Evolutionary conservation across 2,888 invertebrate species (phyloP), one percentile per base, ranked within the genome.

Genomic region (Phlogophora meticulosa): DNA sequence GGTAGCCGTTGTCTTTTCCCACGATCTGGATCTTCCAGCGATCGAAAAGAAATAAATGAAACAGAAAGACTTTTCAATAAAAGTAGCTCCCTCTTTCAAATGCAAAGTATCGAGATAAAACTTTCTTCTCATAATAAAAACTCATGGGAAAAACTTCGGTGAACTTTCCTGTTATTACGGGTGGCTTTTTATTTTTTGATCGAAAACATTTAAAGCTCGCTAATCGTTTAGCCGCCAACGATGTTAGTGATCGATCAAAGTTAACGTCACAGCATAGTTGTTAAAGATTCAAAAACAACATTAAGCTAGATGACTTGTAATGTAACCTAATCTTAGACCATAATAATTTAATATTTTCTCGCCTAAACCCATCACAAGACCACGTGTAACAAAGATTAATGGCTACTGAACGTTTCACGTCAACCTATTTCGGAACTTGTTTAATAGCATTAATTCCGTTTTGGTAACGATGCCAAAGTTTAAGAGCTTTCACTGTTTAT

Each of bases 381-480:
- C 46, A 66, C 52, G 45, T 59, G 58, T 78, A 68, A 73, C 46
- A 73, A 70, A 71, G 74, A 81, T 81, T 81, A 61, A 79, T 66
- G 62, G 36, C 40, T 32, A 7, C 24, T 38, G 32, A 80, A 49
- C 59, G 55, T 48, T 70, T 34, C 45, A 38, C 52, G 46, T 22
- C 34, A 53, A 69, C 58, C 65, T 76, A 78, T 62, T 80, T 80
- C 40, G 49, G 10, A 76, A 80, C 46, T 72, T 57, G 15, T 59
- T 51, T 60, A 63, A 61, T 56, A 52, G 15, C 46, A 40, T 49
- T 56, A 67, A 51, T 20, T 46, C 58, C 52, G 45, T 52, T 62
- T 51, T 32, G 42, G 42, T 43, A 57, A 78, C 17, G 38, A 49
- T 48, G 48, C 32, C 32, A 15, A 69, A 72, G 38, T 53, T 65